A percentile compares a stretch with the other conserved stretches of the same genome.
Evolutionary conservation across 2,888 invertebrate species (phyloP).

Genomic region (Hartigia nigra): DNA sequence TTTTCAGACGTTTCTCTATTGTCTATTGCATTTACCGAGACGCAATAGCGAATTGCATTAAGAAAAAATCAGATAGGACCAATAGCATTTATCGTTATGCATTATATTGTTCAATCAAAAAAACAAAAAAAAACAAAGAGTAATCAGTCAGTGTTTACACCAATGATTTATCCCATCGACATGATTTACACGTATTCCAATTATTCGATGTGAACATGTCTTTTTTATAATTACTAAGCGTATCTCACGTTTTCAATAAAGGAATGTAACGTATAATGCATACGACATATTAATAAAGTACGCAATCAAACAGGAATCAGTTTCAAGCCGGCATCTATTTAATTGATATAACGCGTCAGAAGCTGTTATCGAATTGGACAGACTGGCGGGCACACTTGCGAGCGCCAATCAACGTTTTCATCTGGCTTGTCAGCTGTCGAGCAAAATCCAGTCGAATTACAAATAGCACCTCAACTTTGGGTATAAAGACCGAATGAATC

Average conservation of each 20-base stretch:
- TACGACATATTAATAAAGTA: not conserved
- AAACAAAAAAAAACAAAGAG: no score
- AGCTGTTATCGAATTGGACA: conserved; percentile 16
- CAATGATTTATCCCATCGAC: not conserved
- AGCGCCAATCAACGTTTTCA: conserved; percentile 25
- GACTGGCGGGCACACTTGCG: not conserved
- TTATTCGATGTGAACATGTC: not conserved
- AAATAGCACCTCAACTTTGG: not conserved
- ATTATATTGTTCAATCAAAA: not conserved
- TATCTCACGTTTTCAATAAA: not conserved
- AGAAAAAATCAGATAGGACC: not conserved
- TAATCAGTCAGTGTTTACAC: not conserved
- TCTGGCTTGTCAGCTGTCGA: conserved; percentile 26
- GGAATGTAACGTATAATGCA: not conserved
- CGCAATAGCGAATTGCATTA: not conserved
- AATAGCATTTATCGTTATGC: not conserved
- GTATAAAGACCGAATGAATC: not conserved
- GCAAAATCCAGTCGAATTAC: conserved; percentile 9
- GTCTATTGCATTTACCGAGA: not conserved
- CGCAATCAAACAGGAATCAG: conserved; percentile 8
- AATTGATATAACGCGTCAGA: conserved; percentile 7
- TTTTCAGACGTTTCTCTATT: not conserved
- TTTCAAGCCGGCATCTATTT: conserved; percentile 9
- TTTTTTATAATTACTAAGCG: not conserved
- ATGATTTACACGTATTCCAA: not conserved